Conservation (phyloP, 2,797 vertebrate species). For the Microchirus variegatus region DNA sequence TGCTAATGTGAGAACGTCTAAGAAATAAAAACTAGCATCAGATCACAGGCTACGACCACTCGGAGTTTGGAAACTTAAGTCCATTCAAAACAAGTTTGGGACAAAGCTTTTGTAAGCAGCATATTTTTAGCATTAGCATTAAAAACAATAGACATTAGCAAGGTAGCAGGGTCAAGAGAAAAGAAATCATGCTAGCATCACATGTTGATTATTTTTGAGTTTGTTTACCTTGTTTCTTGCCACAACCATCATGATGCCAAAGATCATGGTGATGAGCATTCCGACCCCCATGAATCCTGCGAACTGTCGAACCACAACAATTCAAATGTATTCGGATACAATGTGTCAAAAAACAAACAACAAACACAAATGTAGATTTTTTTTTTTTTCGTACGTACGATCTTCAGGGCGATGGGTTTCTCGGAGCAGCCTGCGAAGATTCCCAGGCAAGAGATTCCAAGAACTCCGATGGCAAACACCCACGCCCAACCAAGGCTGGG, state of each 20-base stretch:
- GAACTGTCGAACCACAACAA: constrained; percentile 49
- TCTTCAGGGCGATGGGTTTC: constrained; percentile 46
- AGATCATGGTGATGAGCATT: constrained; percentile 63
- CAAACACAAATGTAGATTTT: neutral
- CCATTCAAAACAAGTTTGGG: no score
- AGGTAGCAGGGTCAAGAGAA: no score
- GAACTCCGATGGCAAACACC: constrained; percentile 51
- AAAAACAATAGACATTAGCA: no score
- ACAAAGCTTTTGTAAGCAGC: no score
- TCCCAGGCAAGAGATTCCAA: constrained; percentile 51
- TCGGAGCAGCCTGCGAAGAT: constrained; percentile 47
- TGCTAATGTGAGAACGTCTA: no score
- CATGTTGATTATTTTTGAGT: no score
- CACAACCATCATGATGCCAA: constrained; percentile 43
- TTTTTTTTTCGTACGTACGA: constrained; percentile 29
- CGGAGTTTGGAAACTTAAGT: no score
- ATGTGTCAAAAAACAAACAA: neutral
- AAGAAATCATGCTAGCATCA: no score
- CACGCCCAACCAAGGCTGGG: constrained; percentile 27
- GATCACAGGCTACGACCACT: no score
- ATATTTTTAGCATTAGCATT: no score
- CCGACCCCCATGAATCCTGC: constrained; percentile 62
- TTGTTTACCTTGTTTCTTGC: constrained; percentile 35
- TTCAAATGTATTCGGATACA: no score
- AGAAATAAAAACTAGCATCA: no score